Base-by-base conservation (phyloP, 2,113 vertebrate genomes). In the Hippocampus zosterae region DNA sequence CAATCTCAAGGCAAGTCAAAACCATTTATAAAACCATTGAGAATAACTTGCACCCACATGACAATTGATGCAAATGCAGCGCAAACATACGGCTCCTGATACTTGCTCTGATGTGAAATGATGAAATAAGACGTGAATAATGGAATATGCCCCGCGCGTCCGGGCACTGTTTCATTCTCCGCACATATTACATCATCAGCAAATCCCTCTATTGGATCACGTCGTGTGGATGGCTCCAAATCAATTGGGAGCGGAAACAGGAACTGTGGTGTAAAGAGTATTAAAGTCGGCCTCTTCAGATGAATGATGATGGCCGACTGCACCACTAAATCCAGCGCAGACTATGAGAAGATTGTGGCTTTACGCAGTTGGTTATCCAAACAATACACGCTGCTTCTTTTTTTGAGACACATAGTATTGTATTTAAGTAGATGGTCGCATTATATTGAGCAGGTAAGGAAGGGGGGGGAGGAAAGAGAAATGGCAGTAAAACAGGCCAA, bases 111-210 rank as follows among this genome's bases (percentile, higher is more conserved):
- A 68, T 68, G 76, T 65, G 67, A 81, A 75, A 75, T 81, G 78
- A 80, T 82, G 76, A 79, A 87, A 85, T 74, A 64, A 71, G 63
- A 81, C 67, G 1, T 73, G 76, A 83, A 75, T 74, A 74, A 69
- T 71, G 11, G 70, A 79, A 85, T 50, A 48, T 80, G 78, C 81
- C 84, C 75, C 61, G 52, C 67, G 37, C 0, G 76, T 55, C 23
- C 0, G 21, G 25, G 56, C 71, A 61, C 41, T 63, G 62, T 77
- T 75, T 84, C 55, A 70, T 69, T 72, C 67, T 53, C 48, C 67
- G 48, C 62, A 5, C 61, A 67, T 37, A 65, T 85, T 84, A 81
- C 77, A 85, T 87, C 83, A 84, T 79, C 79, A 69, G 65, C 73
- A 80, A 72, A 77, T 55, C 66, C 72, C 53, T 27, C 44, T 64